Conservation (phyloP, 2,113 vertebrate species). For the Anthoscopus minutus region DNA sequence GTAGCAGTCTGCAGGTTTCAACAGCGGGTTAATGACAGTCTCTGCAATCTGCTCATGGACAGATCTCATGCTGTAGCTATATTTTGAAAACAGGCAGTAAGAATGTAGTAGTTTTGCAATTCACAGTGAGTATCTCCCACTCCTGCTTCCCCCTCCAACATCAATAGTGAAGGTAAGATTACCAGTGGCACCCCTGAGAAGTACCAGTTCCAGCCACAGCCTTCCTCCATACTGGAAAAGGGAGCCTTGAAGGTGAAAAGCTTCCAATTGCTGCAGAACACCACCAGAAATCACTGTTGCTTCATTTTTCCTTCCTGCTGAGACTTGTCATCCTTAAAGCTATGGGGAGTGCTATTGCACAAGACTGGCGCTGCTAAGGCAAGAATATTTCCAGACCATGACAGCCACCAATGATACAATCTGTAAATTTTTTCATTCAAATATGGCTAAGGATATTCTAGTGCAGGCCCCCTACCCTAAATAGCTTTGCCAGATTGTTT, state of each 20-base stretch:
- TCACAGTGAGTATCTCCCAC: background rate
- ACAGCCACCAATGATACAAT: background rate
- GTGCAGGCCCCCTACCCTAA: background rate
- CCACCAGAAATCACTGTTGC: slow-evolving; percentile 18
- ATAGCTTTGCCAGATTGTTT: background rate
- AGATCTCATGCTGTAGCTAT: background rate
- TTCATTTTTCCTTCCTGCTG: slow-evolving; percentile 15
- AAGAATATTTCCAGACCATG: background rate
- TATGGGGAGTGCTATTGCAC: background rate
- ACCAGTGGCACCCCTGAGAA: background rate
- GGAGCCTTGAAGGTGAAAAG: slow-evolving; percentile 5
- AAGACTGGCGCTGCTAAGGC: slow-evolving; percentile 2
- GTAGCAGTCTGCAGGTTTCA: background rate
- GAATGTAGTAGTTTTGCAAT: background rate
- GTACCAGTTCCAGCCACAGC: background rate
- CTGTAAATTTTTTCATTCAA: background rate
- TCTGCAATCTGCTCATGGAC: background rate
- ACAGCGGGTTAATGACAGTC: background rate
- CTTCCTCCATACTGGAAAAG: background rate
- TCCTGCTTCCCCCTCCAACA: background rate
- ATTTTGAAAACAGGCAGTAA: background rate
- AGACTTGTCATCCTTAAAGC: slow-evolving; percentile 16
- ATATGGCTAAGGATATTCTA: background rate
- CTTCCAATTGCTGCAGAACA: slow-evolving; percentile 27
- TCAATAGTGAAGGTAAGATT: background rate